phyloP scores from a whole-genome alignment of 2,113 vertebrate genomes.

The Serilophus lunatus region DNA sequence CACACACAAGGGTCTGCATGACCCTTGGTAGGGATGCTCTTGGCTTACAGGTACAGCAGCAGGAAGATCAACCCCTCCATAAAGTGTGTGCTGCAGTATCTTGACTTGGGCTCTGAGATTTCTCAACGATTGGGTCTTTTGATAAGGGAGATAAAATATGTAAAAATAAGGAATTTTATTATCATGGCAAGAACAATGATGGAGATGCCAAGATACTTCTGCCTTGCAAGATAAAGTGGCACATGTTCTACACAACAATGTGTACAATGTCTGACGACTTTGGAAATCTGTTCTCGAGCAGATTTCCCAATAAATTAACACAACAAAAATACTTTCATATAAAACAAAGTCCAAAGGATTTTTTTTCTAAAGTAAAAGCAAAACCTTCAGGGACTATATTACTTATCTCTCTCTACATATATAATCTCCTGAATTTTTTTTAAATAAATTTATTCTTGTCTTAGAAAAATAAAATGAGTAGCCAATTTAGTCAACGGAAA shows the following conservation, averaged over 20 bases:
- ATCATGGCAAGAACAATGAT: not conserved
- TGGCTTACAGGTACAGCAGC: not conserved
- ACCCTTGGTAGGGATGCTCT: not conserved
- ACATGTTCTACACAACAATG: slow-evolving; percentile 51
- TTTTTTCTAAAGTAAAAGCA: slow-evolving; percentile 48
- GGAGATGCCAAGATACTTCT: slow-evolving; percentile 34
- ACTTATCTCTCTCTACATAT: slow-evolving; percentile 56
- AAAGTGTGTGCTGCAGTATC: not conserved
- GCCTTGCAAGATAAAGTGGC: slow-evolving; percentile 51
- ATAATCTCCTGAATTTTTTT: slow-evolving; percentile 69
- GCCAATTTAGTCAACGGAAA: slow-evolving; percentile 67
- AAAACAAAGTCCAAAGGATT: slow-evolving; percentile 68
- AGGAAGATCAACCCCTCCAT: not conserved
- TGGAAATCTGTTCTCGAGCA: slow-evolving; percentile 57
- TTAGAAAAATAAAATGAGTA: slow-evolving; percentile 76
- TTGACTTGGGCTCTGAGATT: not conserved
- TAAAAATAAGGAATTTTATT: not conserved
- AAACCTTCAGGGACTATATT: slow-evolving; percentile 67
- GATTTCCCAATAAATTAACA: slow-evolving; percentile 77
- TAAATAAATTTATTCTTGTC: slow-evolving; percentile 71
- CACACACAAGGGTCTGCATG: fast-evolving
- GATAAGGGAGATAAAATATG: not conserved
- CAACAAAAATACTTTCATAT: slow-evolving; percentile 57
- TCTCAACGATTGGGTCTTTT: not conserved
- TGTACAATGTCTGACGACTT: slow-evolving; percentile 24